A percentile compares a stretch with the other conserved stretches of the same genome.
These are phyloP conservation scores for Sebastiscus tertius DNA, from an alignment of 2,797 vertebrate species.

Conservation along the genomic window DNA sequence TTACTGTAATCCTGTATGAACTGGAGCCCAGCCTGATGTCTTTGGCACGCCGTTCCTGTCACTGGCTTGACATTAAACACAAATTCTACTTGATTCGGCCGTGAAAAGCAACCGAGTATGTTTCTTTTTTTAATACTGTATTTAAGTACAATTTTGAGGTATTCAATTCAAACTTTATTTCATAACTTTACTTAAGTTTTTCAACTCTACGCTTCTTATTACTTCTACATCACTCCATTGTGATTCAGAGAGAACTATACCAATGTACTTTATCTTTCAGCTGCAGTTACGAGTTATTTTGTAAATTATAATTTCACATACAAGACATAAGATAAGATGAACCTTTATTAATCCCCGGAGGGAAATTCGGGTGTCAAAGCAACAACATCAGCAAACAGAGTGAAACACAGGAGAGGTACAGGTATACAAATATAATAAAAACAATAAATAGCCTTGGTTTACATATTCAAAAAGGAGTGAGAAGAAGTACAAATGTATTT, in stretches of 20 bases:
- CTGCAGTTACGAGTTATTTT: not conserved
- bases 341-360: no score
- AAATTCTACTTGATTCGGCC: not conserved
- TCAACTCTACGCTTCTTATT: not conserved
- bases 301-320: not conserved
- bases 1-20: not conserved
- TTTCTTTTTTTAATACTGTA: not conserved
- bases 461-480: no score
- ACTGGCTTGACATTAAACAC: not conserved
- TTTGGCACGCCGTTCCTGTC: not conserved
- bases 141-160: not conserved
- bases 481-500: no score
- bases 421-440: no score
- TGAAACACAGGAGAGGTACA: no score
- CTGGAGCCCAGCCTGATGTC: not conserved
- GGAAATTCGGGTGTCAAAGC: no score
- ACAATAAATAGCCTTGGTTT: no score
- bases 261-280: not conserved
- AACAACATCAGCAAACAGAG: no score
- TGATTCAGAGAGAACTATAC: not conserved
- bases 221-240: not conserved
- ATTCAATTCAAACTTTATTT: not conserved
- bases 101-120: not conserved
- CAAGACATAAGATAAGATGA: not conserved
- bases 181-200: not conserved